phyloP scores from a whole-genome alignment of 2,797 vertebrate genomes.

The Natrix natrix region DNA sequence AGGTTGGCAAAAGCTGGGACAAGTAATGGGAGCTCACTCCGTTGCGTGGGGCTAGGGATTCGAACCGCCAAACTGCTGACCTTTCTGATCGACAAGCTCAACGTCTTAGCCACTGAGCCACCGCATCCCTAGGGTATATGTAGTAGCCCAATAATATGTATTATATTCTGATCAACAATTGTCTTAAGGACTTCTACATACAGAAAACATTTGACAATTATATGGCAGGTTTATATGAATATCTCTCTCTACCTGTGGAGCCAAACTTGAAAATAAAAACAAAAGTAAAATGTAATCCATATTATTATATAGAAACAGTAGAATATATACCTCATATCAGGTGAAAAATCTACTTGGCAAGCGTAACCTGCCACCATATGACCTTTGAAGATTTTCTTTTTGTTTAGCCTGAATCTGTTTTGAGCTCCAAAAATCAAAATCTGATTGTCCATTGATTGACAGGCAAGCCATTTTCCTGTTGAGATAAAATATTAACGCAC shows the following conservation, averaged over 20 bases:
- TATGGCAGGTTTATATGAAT: rapidly evolving
- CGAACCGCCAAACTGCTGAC: no score
- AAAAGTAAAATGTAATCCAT: background rate
- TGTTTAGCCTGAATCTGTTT: constrained; percentile 98
- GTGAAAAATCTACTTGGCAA: constrained; percentile 98
- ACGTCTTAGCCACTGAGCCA: no score
- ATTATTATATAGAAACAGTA: background rate
- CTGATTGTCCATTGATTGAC: constrained; percentile 99
- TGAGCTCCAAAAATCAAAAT: constrained; percentile 98
- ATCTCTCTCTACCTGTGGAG: background rate
- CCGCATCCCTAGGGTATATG: background rate
- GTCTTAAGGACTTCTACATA: background rate
- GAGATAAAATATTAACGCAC: constrained; percentile 39
- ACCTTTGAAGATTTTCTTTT: constrained; percentile 99
- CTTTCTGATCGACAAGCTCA: no score
- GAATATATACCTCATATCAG: constrained; percentile 91
- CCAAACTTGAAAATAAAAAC: constrained; percentile 12
- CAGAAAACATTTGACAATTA: background rate
- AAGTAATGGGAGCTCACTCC: no score
- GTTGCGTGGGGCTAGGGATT: no score
- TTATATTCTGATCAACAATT: background rate
- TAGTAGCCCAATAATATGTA: background rate
- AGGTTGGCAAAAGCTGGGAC: no score
- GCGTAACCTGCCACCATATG: constrained; percentile 99
- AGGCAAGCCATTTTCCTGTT: constrained; percentile 96